Conservation (phyloP, 2,797 vertebrate species). For the Crossoptilon crossoptilon region DNA sequence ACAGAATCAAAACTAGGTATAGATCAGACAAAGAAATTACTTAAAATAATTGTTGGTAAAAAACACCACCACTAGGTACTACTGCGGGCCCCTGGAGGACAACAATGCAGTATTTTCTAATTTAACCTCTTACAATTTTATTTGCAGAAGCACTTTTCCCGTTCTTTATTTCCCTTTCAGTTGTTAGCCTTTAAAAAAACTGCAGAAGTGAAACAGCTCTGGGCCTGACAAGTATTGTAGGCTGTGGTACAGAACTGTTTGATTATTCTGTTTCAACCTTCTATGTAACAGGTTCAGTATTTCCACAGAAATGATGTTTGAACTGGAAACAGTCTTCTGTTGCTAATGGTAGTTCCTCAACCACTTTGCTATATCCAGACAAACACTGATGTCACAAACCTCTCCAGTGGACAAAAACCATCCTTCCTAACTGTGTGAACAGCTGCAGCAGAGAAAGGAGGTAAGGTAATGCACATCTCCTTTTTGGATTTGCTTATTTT, state of each 20-base stretch:
- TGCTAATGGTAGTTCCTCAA: background rate
- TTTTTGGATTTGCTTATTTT: background rate
- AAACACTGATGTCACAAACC: background rate
- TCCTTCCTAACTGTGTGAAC: background rate
- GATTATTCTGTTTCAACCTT: conserved; percentile 32
- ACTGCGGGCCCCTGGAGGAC: conserved; percentile 54
- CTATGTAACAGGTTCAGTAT: background rate
- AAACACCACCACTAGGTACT: background rate
- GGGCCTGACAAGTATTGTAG: background rate
- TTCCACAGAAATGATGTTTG: background rate
- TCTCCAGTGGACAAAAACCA: background rate
- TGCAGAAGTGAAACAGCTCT: conserved; percentile 39
- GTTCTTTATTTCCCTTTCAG: conserved; percentile 26
- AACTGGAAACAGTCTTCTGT: conserved; percentile 19
- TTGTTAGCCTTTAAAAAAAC: conserved; percentile 54
- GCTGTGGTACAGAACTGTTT: background rate
- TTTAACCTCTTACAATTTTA: conserved; percentile 67
- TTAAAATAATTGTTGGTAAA: conserved; percentile 59
- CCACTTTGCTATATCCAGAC: background rate
- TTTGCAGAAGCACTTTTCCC: background rate
- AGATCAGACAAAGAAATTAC: conserved; percentile 2
- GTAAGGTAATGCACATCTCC: background rate
- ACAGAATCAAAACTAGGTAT: conserved; percentile 4
- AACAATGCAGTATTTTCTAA: conserved; percentile 62
- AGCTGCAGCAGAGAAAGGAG: background rate